Evolutionary conservation across 2,888 invertebrate genomes (phyloP).

Genomic region (Drosophila recens): DNA sequence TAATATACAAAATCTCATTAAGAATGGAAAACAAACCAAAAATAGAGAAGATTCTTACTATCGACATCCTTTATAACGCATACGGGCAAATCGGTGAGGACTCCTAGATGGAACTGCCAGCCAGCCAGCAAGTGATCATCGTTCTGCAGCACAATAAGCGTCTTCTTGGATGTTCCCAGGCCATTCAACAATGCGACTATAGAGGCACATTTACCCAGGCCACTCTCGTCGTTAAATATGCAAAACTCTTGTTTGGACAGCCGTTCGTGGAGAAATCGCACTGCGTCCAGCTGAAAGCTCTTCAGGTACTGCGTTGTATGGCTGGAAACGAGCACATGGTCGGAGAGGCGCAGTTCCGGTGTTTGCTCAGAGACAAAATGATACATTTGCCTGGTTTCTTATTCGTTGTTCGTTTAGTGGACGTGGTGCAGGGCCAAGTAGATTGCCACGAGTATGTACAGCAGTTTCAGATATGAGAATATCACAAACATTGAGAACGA

Average conservation of each 20-base stretch:
- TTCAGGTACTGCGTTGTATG: constrained; percentile 82
- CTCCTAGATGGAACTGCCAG: constrained; percentile 83
- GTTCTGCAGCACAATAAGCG: constrained; percentile 81
- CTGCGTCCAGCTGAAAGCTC: constrained; percentile 82
- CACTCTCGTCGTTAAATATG: constrained; percentile 84
- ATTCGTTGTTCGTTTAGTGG: constrained; percentile 13
- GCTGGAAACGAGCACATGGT: constrained; percentile 70
- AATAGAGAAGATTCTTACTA: constrained; percentile 54
- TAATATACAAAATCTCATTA: background rate
- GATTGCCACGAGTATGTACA: constrained; percentile 83
- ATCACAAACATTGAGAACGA: constrained; percentile 84
- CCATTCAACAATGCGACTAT: constrained; percentile 78
- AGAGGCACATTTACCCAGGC: constrained; percentile 82
- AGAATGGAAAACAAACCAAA: background rate
- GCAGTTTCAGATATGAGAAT: constrained; percentile 83
- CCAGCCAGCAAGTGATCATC: constrained; percentile 79
- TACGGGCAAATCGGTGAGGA: constrained; percentile 74
- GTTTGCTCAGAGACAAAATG: constrained; percentile 82
- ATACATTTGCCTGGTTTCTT: constrained; percentile 71
- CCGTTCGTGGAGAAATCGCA: constrained; percentile 81
- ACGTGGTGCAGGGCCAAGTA: constrained; percentile 81
- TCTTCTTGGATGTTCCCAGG: constrained; percentile 66
- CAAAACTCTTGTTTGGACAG: constrained; percentile 79
- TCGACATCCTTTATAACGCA: constrained; percentile 74
- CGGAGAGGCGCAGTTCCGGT: constrained; percentile 75